These are phyloP conservation scores for Chloebia gouldiae DNA, from an alignment of 2,113 vertebrate genomes.

Conservation along the genomic window DNA sequence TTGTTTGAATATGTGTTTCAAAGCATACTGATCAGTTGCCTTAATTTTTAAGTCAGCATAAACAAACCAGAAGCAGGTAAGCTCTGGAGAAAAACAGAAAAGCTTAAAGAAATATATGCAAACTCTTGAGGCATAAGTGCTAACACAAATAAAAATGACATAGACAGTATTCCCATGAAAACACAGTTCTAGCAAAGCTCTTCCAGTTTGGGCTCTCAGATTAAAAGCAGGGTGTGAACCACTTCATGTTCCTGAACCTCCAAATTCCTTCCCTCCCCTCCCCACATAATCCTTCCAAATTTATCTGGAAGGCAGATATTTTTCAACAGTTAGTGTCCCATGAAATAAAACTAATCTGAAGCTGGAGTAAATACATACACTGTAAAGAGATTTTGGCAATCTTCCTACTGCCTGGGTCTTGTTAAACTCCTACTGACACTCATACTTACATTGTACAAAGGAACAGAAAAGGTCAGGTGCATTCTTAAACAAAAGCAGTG, in stretches of 20 bases:
- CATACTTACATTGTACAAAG: background rate
- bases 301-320: background rate
- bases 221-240: background rate
- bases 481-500: slow-evolving; percentile 20
- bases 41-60: background rate
- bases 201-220: background rate
- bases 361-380: background rate
- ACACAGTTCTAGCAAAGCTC: background rate
- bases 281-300: background rate
- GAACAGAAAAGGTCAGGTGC: slow-evolving; percentile 52
- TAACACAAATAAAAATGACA: background rate
- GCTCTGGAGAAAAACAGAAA: background rate
- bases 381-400: slow-evolving; percentile 2
- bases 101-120: background rate
- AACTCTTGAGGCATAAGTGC: background rate
- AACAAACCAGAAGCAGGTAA: background rate
- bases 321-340: background rate
- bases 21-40: background rate
- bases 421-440: slow-evolving; percentile 22
- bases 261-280: background rate
- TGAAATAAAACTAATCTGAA: background rate
- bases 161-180: background rate
- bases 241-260: background rate
- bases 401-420: slow-evolving; percentile 4
- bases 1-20: background rate